These are phyloP conservation scores for Datnioides undecimradiatus DNA, from an alignment of 2,113 vertebrate genomes.

Conservation along the genomic window DNA sequence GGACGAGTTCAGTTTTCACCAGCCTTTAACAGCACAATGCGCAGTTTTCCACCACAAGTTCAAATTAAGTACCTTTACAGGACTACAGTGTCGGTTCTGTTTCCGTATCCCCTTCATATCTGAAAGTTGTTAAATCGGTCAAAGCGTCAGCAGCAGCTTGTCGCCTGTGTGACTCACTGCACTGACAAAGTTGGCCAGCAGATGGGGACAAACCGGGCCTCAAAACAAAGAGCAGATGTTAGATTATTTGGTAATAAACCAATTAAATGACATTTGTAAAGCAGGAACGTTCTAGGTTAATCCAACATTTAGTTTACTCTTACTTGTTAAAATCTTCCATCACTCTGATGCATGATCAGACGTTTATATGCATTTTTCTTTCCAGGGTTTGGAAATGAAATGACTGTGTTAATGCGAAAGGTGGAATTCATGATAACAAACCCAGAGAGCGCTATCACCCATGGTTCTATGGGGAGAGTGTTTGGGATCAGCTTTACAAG, in stretches of 20 bases:
- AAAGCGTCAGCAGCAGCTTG: no score
- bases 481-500: no score
- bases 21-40: no score
- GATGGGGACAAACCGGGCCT: constrained; percentile 3
- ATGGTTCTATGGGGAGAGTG: no score
- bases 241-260: no score
- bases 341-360: not conserved
- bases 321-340: not conserved
- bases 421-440: not conserved
- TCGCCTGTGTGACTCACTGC: constrained; percentile 17
- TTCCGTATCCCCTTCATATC: not conserved
- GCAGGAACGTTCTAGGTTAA: not conserved
- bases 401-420: not conserved
- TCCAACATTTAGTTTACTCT: not conserved
- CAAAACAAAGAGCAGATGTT: no score
- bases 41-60: no score
- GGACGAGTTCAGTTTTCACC: not conserved
- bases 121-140: not conserved
- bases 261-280: not conserved
- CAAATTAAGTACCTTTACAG: not conserved
- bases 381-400: no score
- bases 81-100: not conserved
- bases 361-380: not conserved
- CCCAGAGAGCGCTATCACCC: no score
- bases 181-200: constrained; percentile 15